phyloP scores from a whole-genome alignment of 2,888 invertebrate genomes.

The Germaria angustata region DNA sequence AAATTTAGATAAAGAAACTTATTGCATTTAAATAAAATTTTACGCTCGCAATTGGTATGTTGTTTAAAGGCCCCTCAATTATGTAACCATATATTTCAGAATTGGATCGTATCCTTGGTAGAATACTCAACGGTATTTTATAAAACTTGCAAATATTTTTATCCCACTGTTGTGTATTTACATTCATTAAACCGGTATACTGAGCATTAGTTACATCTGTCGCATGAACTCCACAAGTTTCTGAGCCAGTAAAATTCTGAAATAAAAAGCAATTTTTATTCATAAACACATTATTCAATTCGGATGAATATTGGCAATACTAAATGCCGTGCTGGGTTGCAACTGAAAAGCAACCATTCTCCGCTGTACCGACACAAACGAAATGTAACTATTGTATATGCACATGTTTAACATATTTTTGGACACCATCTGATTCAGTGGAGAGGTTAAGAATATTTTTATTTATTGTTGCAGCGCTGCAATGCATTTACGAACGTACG shows the following conservation, averaged over 20 bases:
- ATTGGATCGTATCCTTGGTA: constrained; percentile 94
- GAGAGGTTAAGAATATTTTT: too few species aligned
- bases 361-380: too few species aligned
- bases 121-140: constrained; percentile 88
- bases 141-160: constrained; percentile 92
- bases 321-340: too few species aligned
- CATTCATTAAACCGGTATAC: constrained; percentile 96
- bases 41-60: constrained; percentile 93
- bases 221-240: constrained; percentile 85
- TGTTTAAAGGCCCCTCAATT: constrained; percentile 86
- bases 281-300: neutral
- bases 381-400: too few species aligned
- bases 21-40: constrained; percentile 73
- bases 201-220: constrained; percentile 99
- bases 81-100: constrained; percentile 95
- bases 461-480: too few species aligned
- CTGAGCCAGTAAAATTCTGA: constrained; percentile 84
- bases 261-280: too few species aligned
- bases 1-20: neutral
- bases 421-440: too few species aligned
- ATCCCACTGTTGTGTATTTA: constrained; percentile 94
- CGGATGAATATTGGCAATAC: neutral
- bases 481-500: too few species aligned
- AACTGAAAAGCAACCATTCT: too few species aligned
- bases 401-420: too few species aligned